Conservation (phyloP, 1,140 invertebrate species). For the Mactra quadrangularis region DNA sequence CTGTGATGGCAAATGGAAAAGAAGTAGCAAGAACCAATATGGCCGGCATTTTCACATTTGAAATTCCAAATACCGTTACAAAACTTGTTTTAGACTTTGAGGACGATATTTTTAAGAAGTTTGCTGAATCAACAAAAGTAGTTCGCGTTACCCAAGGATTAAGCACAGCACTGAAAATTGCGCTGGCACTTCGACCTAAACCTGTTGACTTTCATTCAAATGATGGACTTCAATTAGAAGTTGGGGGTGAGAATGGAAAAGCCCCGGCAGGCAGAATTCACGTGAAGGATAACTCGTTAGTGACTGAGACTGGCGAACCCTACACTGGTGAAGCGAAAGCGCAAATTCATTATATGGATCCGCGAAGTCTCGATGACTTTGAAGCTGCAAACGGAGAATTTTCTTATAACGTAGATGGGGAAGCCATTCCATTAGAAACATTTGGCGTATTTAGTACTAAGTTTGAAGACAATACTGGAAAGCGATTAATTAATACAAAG, state of each 20-base stretch:
- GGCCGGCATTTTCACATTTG: conserved; percentile 14
- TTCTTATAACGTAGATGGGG: not conserved
- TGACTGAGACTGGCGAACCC: conserved; percentile 9
- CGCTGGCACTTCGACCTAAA: conserved; percentile 19
- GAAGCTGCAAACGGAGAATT: conserved; percentile 44
- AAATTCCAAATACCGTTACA: not conserved
- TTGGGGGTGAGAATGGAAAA: not conserved
- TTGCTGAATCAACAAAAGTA: not conserved
- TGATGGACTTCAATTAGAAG: not conserved
- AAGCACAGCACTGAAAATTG: not conserved
- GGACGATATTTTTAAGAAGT: not conserved
- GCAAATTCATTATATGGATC: conserved; percentile 53
- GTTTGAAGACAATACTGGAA: not conserved
- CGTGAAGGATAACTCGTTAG: conserved; percentile 3
- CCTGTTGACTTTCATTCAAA: not conserved
- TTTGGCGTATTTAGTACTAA: conserved; percentile 24
- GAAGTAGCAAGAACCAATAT: not conserved
- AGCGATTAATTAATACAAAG: not conserved
- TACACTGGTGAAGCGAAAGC: conserved; percentile 32
- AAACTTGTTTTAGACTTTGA: not conserved
- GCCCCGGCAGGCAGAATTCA: conserved; percentile 3
- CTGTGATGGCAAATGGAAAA: not conserved
- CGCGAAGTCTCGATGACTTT: conserved; percentile 20
- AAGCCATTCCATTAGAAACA: conserved; percentile 14
- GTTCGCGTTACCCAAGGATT: not conserved